Evolutionary conservation across 2,888 invertebrate genomes (phyloP), one percentile per base, ranked within the genome.

Genomic region (Gnatocerus cornutus): DNA sequence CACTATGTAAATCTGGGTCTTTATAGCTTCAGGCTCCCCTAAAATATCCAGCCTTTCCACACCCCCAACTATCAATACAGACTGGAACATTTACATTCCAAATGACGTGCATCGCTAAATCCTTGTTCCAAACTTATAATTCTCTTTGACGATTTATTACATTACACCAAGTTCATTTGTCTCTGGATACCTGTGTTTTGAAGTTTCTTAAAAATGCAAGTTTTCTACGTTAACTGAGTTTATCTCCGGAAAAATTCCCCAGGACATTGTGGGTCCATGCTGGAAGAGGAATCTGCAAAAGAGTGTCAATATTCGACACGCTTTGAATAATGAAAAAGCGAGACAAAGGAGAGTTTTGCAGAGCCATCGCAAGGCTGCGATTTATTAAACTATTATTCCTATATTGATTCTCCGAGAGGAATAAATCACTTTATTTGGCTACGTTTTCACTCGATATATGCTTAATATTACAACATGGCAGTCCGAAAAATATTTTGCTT

Each of bases 1-100:
- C 72, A 74, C 75, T 77, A 79, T 79, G 79, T 76, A 78, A 78
- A 79, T 78, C 73, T 74, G 61, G 72, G 76, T 70, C 75, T 77
- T 78, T 76, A 77, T 73, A 73, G 74, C 71, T 69, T 45, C 68
- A 56, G 71, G 71, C 72, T 58, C 69, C 66, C 67, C 67, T 53
- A 61, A 62, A 70, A 70, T 67, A 61, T 70, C 70, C 66, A 59
- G 43, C 65, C 59, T 56, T 58, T 65, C 56, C 59, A 69, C 65
- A 69, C 65, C 65, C 69, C 52, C 58, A 62, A 68, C 61, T 50
- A 55, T 65, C 64, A 65, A 65, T 69, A 58, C 65, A 56, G 64
- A 65, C 55, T 61, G 64, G 50, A 55, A 46, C 65, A 69, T 69
- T 69, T 69, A 65, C 69, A 69, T 69, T 65, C 65, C 65, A 69